Conservation (phyloP, 2,113 vertebrate genomes). For the Thunnus thynnus region DNA sequence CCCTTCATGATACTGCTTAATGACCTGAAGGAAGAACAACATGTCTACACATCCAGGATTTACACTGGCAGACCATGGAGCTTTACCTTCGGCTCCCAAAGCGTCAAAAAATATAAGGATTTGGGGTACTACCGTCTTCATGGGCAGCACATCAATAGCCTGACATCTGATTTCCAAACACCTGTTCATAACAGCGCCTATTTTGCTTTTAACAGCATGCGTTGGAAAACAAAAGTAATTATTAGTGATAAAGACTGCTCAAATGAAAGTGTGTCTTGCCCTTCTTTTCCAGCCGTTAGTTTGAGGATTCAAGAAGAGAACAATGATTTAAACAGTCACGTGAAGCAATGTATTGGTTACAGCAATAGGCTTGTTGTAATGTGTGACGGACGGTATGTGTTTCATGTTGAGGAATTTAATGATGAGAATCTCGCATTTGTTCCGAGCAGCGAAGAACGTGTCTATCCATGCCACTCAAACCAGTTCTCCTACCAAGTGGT, state of each 20-base stretch:
- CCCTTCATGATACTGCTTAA: constrained; percentile 47
- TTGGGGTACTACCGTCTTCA: not conserved
- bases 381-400: constrained; percentile 64
- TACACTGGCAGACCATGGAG: constrained; percentile 79
- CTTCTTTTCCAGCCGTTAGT: constrained; percentile 43
- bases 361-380: constrained; percentile 69
- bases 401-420: constrained; percentile 48
- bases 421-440: constrained; percentile 9
- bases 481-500: constrained; percentile 61
- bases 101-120: not conserved
- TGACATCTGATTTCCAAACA: constrained; percentile 61
- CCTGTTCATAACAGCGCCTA: constrained; percentile 71
- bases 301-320: constrained; percentile 26
- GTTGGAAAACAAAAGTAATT: constrained; percentile 63
- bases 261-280: not conserved
- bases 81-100: constrained; percentile 16
- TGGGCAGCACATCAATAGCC: not conserved
- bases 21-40: constrained; percentile 10
- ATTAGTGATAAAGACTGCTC: constrained; percentile 50
- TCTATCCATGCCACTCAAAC: constrained; percentile 49
- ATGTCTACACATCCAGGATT: constrained; percentile 68
- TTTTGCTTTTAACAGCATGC: constrained; percentile 36
- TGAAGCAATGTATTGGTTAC: constrained; percentile 41
- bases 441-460: constrained; percentile 24
- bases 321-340: constrained; percentile 1